Base-by-base conservation (phyloP, 2,113 vertebrate species). In the Mesembrinibis cayennensis region DNA sequence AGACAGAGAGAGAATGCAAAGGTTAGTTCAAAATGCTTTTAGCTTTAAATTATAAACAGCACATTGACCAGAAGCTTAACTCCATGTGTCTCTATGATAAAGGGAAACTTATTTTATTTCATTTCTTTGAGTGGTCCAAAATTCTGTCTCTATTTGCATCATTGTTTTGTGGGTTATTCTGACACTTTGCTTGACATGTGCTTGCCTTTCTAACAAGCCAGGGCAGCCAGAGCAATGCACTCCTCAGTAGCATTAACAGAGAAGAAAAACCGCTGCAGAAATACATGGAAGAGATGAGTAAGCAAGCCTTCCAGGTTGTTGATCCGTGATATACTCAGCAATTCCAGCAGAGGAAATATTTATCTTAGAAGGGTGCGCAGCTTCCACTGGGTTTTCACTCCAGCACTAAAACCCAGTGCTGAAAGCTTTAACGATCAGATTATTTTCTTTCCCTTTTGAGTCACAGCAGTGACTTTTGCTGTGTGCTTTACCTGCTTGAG, bases 401-500 rank as follows among this genome's bases (percentile, higher is more conserved):
- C n/a, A 78, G 72, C 73, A 61, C 61, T 82, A 79, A 83, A 97
- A 91, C 45, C 21, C 13, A 9, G 40, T 52, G 92, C 91, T 94
- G 73, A 62, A 66, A 95, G 89, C 81, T 93, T 92, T 91, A 78
- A 73, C 36, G 61, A 88, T 59, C 79, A 92, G 79, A 80, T 84
- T 50, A 74, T 55, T 88, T 87, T 95, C 73, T 70, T 80, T 92
- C 73, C 93, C 70, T 61, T 79, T 83, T 81, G 83, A 92, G 53
- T 93, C 76, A 78, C 61, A 81, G 65, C 72, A 84, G 65, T 59
- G 91, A 80, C 76, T 95, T 88, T 55, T 90, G 79, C 66, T 92
- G 59, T 88, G 58, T 90, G 94, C 80, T 83, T 83, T 98, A 97
- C 97, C 97, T 97, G 97, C 97, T 94, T 97, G 81, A 98, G 90